phyloP scores from a whole-genome alignment of 2,797 vertebrate genomes.

The Syngnathus rostellatus region DNA sequence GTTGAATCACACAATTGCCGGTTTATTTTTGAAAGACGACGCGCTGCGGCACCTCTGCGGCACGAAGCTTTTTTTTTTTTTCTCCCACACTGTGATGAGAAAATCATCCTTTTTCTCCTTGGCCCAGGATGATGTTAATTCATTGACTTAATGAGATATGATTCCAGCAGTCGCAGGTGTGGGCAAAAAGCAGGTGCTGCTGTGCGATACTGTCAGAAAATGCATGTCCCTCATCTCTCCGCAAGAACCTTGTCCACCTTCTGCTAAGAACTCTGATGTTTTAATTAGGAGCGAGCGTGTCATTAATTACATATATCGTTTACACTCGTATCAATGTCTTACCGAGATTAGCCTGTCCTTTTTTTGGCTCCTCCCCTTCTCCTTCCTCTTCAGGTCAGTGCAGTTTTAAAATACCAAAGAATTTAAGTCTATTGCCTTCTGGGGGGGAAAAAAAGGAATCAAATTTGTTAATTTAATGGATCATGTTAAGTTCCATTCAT shows the following conservation, averaged over 20 bases:
- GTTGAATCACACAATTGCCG: constrained; percentile 72
- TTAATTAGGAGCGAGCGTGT: constrained; percentile 89
- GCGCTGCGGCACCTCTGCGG: background rate
- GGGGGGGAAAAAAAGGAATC: constrained; percentile 42
- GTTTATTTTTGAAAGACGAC: background rate
- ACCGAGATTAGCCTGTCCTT: constrained; percentile 30
- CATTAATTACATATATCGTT: constrained; percentile 80
- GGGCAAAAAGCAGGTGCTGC: constrained; percentile 72
- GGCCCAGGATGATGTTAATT: constrained; percentile 83
- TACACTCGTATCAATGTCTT: constrained; percentile 42
- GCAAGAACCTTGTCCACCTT: constrained; percentile 65
- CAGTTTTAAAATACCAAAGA: constrained; percentile 42
- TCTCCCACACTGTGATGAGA: background rate
- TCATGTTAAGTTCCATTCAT: constrained; percentile 39
- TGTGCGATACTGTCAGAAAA: constrained; percentile 40
- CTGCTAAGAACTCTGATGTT: constrained; percentile 90
- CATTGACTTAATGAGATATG: constrained; percentile 86
- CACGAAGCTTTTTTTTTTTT: background rate
- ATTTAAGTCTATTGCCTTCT: constrained; percentile 40
- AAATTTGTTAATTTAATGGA: constrained; percentile 65
- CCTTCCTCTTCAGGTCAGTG: constrained; percentile 37
- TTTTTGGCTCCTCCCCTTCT: constrained; percentile 36
- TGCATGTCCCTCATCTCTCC: background rate
- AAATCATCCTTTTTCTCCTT: constrained; percentile 22
- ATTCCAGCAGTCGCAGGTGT: constrained; percentile 76